Conservation (phyloP, 2,113 vertebrate genomes). For the Rhea americana region DNA sequence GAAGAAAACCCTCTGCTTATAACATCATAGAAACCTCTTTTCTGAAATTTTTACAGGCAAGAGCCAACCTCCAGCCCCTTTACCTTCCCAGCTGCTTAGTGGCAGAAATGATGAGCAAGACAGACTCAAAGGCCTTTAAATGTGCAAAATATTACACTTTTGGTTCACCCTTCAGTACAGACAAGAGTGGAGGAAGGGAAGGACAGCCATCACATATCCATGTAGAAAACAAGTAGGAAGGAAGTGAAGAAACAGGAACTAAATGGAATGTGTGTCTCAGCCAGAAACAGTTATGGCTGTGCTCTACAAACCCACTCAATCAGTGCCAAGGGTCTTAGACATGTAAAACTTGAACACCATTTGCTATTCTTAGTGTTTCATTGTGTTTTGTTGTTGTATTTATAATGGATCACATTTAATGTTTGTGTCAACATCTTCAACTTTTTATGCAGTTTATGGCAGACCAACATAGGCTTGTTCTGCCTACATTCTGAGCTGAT, state of each 20-base stretch:
- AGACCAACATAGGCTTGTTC: neutral
- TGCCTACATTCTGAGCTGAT: neutral
- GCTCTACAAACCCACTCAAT: neutral
- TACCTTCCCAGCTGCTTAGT: neutral
- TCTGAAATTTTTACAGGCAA: neutral
- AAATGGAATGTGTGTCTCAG: neutral
- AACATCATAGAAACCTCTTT: neutral
- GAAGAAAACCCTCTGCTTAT: neutral
- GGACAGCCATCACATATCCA: neutral
- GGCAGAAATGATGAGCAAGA: neutral
- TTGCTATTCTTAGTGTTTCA: neutral
- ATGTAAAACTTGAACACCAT: neutral
- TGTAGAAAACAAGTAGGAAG: neutral
- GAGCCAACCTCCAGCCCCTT: neutral
- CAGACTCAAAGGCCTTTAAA: neutral
- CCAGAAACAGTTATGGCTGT: neutral
- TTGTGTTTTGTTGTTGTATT: no score
- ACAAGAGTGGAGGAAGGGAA: neutral
- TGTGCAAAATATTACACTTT: neutral
- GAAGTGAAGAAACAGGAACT: neutral
- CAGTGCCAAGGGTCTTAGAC: neutral
- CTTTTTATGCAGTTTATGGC: accelerated
- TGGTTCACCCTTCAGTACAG: neutral
- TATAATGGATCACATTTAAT: neutral
- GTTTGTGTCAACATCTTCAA: neutral